These are phyloP conservation scores for Leptonema lineaticorne DNA, from an alignment of 1,140 invertebrate genomes.

Conservation along the genomic window DNA sequence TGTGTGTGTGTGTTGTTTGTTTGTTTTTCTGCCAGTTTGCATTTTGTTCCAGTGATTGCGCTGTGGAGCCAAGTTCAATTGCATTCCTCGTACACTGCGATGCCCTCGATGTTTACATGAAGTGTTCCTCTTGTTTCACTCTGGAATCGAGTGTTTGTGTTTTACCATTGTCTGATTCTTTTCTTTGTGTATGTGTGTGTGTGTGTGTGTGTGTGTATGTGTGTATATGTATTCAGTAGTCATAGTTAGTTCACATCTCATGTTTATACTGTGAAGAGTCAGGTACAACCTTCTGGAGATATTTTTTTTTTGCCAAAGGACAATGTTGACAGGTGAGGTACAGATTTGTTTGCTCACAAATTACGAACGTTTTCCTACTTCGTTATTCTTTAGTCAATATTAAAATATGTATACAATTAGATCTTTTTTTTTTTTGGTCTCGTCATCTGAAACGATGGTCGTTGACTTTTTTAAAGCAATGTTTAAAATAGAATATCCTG, in stretches of 20 bases:
- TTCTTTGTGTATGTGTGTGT: background rate
- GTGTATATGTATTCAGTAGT: no score
- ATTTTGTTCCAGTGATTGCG: background rate
- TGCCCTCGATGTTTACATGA: no score
- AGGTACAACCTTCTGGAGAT: background rate
- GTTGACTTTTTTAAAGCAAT: no score
- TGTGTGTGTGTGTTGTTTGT: background rate
- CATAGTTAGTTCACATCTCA: no score
- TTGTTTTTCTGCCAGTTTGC: background rate
- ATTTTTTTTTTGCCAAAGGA: background rate
- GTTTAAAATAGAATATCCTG: no score
- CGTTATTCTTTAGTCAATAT: no score
- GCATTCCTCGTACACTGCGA: background rate
- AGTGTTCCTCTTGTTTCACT: background rate
- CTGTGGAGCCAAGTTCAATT: background rate
- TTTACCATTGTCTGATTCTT: no score
- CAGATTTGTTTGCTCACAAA: background rate
- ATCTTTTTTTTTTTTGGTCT: no score
- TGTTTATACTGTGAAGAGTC: background rate
- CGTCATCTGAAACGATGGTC: no score
- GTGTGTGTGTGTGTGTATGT: background rate
- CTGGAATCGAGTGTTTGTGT: background rate
- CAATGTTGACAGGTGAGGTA: background rate
- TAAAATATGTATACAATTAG: no score
- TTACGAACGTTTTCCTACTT: background rate